Evolutionary conservation across 2,113 vertebrate species (phyloP), one percentile per base, ranked within the genome.

Genomic region (Okapia johnstoni): DNA sequence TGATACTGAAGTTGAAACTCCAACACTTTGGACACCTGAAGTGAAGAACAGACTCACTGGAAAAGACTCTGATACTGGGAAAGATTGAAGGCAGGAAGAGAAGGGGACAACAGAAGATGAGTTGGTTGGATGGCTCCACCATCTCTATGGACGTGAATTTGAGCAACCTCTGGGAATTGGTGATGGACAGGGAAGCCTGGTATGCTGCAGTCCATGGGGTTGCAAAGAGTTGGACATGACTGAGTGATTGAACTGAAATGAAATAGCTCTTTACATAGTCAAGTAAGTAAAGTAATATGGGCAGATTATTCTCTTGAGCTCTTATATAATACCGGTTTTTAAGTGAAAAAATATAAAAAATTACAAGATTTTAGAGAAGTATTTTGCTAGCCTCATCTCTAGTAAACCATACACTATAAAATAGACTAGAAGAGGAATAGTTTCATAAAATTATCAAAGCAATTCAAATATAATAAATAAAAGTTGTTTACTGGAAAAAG

Each of bases 211-310:
- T 66, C 61, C 30, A 66, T n/a, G 33, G 7, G 61, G 61, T 66
- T n/a, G 16, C 61, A 66, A n/a, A 63, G 16, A 63, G 61, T n/a
- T 63, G 33, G 15, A 66, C 61, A 19, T n/a, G 33, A n/a, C 33
- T 66, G 61, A 66, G 33, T 4, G 8, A n/a, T 8, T 66, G 61
- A 66, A 66, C 33, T 63, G 30, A 63, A 63, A 30, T 63, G 33
- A 63, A 63, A 96, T 88, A 85, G 19, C 26, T 93, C 50, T 86
- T 98, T 96, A 80, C 89, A 88, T 58, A 97, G 28, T 80, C 43
- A 93, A 94, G 92, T 93, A 5, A 63, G 89, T n/a, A 96, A 93
- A 98, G 94, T 96, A 97, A 92, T 94, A 33, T 17, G 93, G 81
- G 85, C 36, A 93, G 95, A 50, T 83, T 97, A 97, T 93, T 80